These are phyloP conservation scores for Marasmarcha lunaedactyla DNA, from an alignment of 2,888 invertebrate genomes.

Conservation along the genomic window DNA sequence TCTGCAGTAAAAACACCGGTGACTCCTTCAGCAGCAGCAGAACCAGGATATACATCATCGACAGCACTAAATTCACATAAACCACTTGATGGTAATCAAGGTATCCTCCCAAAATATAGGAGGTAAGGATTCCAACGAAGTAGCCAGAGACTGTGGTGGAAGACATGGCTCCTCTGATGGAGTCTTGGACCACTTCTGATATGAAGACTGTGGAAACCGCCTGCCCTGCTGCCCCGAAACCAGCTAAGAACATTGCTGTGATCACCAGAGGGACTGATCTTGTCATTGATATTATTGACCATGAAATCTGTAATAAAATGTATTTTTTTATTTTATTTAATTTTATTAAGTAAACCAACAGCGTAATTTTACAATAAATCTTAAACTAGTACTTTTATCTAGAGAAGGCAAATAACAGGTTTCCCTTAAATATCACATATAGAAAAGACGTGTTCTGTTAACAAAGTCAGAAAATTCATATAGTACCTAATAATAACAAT, in stretches of 20 bases:
- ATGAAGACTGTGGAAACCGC: constrained; percentile 39
- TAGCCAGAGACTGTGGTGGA: constrained; percentile 32
- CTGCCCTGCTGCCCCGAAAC: constrained; percentile 41
- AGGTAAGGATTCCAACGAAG: constrained; percentile 37
- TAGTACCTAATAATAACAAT: no score
- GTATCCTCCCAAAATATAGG: constrained; percentile 39
- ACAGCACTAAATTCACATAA: constrained; percentile 30
- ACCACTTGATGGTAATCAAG: constrained; percentile 32
- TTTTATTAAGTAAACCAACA: no score
- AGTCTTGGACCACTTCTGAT: constrained; percentile 40
- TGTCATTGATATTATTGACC: constrained; percentile 32
- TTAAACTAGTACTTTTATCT: no score
- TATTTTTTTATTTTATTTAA: no score
- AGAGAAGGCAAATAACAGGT: no score
- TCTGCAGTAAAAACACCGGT: constrained; percentile 38
- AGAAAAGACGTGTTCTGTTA: no score
- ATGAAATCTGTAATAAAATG: constrained; percentile 28
- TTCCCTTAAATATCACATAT: no score
- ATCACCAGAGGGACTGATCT: constrained; percentile 28
- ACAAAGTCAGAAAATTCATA: no score
- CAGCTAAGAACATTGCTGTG: constrained; percentile 26
- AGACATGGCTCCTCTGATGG: constrained; percentile 33
- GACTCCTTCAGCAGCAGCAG: constrained; percentile 37
- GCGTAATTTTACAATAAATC: no score
- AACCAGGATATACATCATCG: constrained; percentile 32